A percentile compares a stretch with the other conserved stretches of the same genome.
Evolutionary conservation across 2,113 vertebrate species (phyloP).

Genomic region (Malurus elegans): DNA sequence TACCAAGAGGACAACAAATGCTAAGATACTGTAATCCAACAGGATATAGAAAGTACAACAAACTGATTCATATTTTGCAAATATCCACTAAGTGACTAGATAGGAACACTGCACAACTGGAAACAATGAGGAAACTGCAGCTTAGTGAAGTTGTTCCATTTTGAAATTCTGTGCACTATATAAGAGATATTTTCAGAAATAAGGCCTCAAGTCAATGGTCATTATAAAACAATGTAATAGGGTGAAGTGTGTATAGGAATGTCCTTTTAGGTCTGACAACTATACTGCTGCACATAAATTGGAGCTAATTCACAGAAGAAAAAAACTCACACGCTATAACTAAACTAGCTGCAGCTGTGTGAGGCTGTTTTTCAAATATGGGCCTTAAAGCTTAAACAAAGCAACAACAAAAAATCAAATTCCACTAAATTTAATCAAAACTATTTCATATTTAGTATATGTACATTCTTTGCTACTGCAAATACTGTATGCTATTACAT

Average conservation of each 20-base stretch:
- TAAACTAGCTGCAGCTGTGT: not conserved
- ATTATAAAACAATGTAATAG: not conserved
- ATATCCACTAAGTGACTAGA: not conserved
- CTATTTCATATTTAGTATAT: not conserved
- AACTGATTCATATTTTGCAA: not conserved
- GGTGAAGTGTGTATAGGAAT: not conserved
- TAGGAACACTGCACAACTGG: not conserved
- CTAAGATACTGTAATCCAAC: not conserved
- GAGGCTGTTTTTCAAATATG: not conserved
- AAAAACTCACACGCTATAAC: not conserved
- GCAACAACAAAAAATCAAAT: not conserved
- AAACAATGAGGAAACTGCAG: not conserved
- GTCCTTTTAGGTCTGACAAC: not conserved
- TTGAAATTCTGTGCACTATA: not conserved
- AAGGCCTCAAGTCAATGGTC: not conserved
- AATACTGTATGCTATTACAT: not conserved
- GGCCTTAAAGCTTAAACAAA: not conserved
- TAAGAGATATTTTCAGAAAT: not conserved
- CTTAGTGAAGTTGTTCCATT: not conserved
- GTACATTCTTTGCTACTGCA: not conserved
- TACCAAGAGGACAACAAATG: not conserved
- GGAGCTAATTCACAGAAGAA: not conserved
- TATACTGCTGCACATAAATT: not conserved
- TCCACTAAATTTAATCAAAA: not conserved
- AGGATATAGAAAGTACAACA: not conserved